Evolutionary conservation across 92 coral and sea anemone genomes (phyloP), one percentile per base, ranked within the genome.

Genomic region (Montipora capitata): DNA sequence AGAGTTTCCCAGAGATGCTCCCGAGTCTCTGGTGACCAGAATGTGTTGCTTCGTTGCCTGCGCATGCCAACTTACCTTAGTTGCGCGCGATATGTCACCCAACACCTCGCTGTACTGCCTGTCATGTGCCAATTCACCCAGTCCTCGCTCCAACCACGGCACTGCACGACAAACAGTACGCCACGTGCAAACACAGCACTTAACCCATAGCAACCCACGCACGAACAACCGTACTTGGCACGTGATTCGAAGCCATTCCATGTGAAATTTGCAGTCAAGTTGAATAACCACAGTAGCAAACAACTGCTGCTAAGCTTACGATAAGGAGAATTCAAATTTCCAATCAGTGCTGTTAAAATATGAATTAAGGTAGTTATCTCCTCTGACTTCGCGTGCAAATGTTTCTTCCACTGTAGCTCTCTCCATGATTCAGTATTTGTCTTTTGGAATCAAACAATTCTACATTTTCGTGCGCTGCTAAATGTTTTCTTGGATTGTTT

Each of bases 281-380:
- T 85, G 6, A 90, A 68, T 58, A 86, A 61, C 96, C 96, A 93
- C 12, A 93, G 57, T 27, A 85, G 40, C 44, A 93, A 57, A 4
- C 96, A 93, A 20, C 74, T 48, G 15, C 78, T 54, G 61, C 89
- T 88, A 4, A 93, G 75, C 41, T 66, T 63, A 13, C 79, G 81
- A 51, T 80, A 70, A 41, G 81, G 81, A 20, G 64, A 56, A 10
- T 68, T 79, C 4, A 86, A 56, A 76, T 93, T 93, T 2, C 96
- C 96, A 82, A 93, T 85, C 12, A 93, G 78, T 4, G 91, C 96
- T 5, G 96, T 90, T 45, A 88, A 41, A 13, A 93, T n/a, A 51
- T 89, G 88, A 48, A 90, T 39, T 0, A 93, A 66, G 2, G 64
- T 54, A 2, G 86, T n/a, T 8, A 90, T 77, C 27, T 85, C 81